phyloP scores from a whole-genome alignment of 2,797 vertebrate genomes.

The Hippocampus kuda region DNA sequence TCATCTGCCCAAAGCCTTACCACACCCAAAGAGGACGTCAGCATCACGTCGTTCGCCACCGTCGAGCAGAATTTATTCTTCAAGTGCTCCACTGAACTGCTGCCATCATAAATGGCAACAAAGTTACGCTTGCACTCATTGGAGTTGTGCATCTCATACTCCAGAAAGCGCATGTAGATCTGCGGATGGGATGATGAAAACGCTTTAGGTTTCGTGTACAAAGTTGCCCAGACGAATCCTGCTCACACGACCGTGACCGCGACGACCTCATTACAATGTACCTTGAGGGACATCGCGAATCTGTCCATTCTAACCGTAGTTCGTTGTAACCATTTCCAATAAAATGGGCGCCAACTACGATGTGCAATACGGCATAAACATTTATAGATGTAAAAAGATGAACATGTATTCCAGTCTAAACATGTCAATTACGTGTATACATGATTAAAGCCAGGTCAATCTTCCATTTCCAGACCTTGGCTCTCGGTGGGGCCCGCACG shows the following conservation, averaged over 20 bases:
- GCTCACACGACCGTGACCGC: too few relatives aligned
- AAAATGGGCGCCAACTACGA: too few relatives aligned
- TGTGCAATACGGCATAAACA: too few relatives aligned
- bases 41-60: conserved; percentile 92
- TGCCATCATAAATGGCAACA: conserved; percentile 91
- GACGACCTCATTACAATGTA: too few relatives aligned
- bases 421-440: too few relatives aligned
- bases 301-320: too few relatives aligned
- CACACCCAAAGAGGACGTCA: conserved; percentile 81
- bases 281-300: too few relatives aligned
- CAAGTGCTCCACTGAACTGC: conserved; percentile 88
- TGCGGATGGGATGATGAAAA: conserved; percentile 36
- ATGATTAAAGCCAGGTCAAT: too few relatives aligned
- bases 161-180: conserved; percentile 93
- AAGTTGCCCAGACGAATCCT: not conserved
- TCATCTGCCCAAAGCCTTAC: conserved; percentile 95
- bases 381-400: too few relatives aligned
- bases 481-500: conserved; percentile 79
- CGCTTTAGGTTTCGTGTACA: not conserved
- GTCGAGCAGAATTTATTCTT: conserved; percentile 98
- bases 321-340: too few relatives aligned
- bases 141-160: conserved; percentile 98
- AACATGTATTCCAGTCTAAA: too few relatives aligned
- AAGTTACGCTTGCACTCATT: conserved; percentile 98
- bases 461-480: conserved; percentile 45